phyloP scores from a whole-genome alignment of 2,113 vertebrate species.

The Ochotona curzoniae region DNA sequence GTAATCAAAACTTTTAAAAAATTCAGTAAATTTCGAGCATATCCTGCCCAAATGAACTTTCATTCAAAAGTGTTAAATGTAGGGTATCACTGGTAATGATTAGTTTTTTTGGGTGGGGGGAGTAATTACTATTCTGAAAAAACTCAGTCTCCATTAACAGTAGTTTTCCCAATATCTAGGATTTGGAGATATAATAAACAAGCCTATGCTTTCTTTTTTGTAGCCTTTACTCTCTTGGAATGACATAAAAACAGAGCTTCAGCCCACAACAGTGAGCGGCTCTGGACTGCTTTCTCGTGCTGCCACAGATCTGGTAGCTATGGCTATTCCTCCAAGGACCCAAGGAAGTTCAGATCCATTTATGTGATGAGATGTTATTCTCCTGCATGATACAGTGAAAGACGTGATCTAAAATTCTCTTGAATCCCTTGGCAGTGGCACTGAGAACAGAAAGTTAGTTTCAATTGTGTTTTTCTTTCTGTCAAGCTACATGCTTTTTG shows the following conservation, averaged over 20 bases:
- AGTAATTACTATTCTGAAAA: background rate
- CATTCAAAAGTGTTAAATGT: slow-evolving; percentile 12
- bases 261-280: background rate
- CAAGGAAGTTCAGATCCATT: background rate
- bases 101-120: background rate
- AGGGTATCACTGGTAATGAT: background rate
- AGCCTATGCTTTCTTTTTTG: background rate
- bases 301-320: background rate
- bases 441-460: slow-evolving; percentile 47
- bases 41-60: slow-evolving; percentile 21
- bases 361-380: slow-evolving; percentile 41
- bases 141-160: background rate
- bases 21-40: slow-evolving; percentile 44
- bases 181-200: background rate
- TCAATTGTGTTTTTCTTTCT: slow-evolving; percentile 7
- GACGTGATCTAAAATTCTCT: slow-evolving; percentile 45
- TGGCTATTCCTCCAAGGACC: background rate
- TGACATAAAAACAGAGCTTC: background rate
- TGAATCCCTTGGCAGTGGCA: background rate
- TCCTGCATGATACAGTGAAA: slow-evolving; percentile 39
- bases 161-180: slow-evolving; percentile 10
- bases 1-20: slow-evolving; percentile 3
- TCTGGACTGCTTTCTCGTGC: background rate
- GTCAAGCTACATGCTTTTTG: slow-evolving; percentile 33
- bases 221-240: background rate